Percentiles rank a stretch among this genome's conserved stretches.
phyloP scores from a whole-genome alignment of 2,113 vertebrate genomes.

The Chloropsis cyanopogon region DNA sequence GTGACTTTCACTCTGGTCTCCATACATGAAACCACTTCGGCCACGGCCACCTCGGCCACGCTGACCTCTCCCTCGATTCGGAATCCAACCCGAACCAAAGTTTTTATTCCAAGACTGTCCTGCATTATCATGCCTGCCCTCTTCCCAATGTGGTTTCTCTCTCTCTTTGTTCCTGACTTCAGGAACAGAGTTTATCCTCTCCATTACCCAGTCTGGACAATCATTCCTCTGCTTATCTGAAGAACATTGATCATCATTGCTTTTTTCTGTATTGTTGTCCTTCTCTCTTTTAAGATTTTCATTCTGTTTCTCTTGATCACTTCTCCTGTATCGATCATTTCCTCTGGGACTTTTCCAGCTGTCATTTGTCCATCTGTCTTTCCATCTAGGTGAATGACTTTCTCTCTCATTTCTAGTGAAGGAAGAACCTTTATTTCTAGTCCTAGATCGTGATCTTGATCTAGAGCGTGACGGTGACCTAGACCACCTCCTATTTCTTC shows the following conservation, averaged over 20 bases:
- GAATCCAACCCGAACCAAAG: conserved; percentile 75
- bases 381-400: conserved; percentile 83
- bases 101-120: conserved; percentile 78
- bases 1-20: conserved; percentile 81
- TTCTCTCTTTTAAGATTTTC: conserved; percentile 76
- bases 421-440: conserved; percentile 75
- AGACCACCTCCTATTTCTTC: conserved; percentile 78
- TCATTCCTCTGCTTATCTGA: conserved; percentile 79
- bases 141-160: conserved; percentile 81
- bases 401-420: conserved; percentile 78
- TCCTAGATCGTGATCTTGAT: conserved; percentile 79
- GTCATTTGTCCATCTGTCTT: conserved; percentile 80
- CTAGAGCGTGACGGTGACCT: conserved; percentile 81
- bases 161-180: conserved; percentile 78
- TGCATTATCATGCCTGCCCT: conserved; percentile 75
- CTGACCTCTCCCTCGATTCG: conserved; percentile 76
- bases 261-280: conserved; percentile 68
- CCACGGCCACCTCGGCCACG: conserved; percentile 70
- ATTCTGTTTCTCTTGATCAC: conserved; percentile 75
- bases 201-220: conserved; percentile 89
- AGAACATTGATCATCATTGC: conserved; percentile 64
- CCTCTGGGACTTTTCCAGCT: conserved; percentile 78
- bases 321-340: conserved; percentile 75
- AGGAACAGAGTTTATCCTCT: conserved; percentile 78
- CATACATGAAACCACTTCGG: conserved; percentile 72